A percentile compares a stretch with the other conserved stretches of the same genome.
phyloP scores from a whole-genome alignment of 1,140 invertebrate genomes.

The Megalonaias nervosa region DNA sequence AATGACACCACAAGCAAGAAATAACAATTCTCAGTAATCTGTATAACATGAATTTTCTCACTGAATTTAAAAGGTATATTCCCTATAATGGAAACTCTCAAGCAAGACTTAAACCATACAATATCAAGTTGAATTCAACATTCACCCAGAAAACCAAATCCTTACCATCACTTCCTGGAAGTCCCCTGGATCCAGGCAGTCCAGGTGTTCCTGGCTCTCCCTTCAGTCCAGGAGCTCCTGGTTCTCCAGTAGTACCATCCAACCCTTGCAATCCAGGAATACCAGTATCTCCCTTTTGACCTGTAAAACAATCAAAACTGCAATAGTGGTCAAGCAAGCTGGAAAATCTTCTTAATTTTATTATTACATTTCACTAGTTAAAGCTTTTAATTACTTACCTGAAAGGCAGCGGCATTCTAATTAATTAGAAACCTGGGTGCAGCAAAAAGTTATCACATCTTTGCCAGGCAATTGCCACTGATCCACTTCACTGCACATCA shows the following conservation, averaged over 20 bases:
- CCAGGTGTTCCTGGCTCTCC: constrained; percentile 43
- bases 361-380: background rate
- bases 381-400: background rate
- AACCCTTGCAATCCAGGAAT: constrained; percentile 35
- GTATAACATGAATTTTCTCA: too few relatives aligned
- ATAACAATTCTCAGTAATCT: too few relatives aligned
- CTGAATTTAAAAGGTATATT: too few relatives aligned
- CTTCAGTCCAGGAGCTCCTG: constrained; percentile 44
- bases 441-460: too few relatives aligned
- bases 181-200: constrained; percentile 45
- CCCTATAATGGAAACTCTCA: too few relatives aligned
- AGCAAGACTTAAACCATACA: too few relatives aligned
- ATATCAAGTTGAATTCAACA: too few relatives aligned
- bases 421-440: too few relatives aligned
- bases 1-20: too few relatives aligned
- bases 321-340: constrained; percentile 1
- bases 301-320: constrained; percentile 3
- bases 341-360: background rate
- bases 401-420: too few relatives aligned
- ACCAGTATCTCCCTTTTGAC: constrained; percentile 46
- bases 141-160: background rate
- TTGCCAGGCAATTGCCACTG: too few relatives aligned
- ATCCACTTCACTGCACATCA: too few relatives aligned
- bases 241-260: constrained; percentile 33
- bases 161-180: constrained; percentile 37